These are phyloP conservation scores for Gobio gobio DNA, from an alignment of 2,113 vertebrate genomes.

Conservation along the genomic window DNA sequence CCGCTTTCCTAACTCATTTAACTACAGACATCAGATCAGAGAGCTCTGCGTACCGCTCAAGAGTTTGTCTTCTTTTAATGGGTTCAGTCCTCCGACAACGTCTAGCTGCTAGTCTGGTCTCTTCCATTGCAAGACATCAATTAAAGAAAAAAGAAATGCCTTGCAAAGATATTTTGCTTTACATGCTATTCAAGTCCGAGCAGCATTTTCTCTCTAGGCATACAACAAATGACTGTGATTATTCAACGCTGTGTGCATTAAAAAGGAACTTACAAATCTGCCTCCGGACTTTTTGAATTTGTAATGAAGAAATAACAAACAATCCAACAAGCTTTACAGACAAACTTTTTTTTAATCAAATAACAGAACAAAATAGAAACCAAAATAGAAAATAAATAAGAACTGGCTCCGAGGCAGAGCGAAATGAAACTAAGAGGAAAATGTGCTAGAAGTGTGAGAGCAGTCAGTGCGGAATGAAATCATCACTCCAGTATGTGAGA, in stretches of 20 bases:
- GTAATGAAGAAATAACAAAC: slow-evolving; percentile 18
- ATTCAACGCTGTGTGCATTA: slow-evolving; percentile 17
- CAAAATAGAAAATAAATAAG: slow-evolving; percentile 5
- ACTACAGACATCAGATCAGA: slow-evolving; percentile 1
- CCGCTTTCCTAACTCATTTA: slow-evolving; percentile 21
- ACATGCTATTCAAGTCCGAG: neutral
- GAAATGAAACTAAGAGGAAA: neutral
- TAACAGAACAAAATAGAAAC: neutral
- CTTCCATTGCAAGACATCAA: neutral
- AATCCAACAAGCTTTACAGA: neutral
- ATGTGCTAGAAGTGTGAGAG: neutral
- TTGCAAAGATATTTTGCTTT: slow-evolving; percentile 1
- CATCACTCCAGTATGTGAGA: neutral
- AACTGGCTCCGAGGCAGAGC: slow-evolving; percentile 24
- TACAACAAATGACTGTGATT: neutral
- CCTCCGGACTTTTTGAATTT: slow-evolving; percentile 12
- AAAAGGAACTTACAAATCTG: neutral
- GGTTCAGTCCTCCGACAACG: neutral
- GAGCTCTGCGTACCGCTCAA: neutral
- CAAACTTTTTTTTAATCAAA: neutral
- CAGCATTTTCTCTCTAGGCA: neutral
- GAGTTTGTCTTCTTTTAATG: neutral
- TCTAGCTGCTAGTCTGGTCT: neutral
- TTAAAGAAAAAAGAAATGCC: neutral
- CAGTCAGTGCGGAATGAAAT: slow-evolving; percentile 7